phyloP scores from a whole-genome alignment of 1,140 invertebrate species.

The Anadara kagoshimensis region DNA sequence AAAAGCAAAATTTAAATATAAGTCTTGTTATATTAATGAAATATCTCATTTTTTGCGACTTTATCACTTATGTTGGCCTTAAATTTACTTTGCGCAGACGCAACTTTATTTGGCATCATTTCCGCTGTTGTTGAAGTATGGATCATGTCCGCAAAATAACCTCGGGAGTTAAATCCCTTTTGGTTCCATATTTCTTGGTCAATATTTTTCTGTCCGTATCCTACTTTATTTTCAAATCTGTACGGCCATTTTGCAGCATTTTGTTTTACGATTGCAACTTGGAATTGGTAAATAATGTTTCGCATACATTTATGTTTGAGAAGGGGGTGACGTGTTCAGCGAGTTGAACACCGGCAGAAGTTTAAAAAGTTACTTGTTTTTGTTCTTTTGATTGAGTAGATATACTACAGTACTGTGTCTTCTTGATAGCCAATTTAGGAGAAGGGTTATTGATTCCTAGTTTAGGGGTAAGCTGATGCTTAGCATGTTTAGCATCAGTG shows the following conservation, averaged over 20 bases:
- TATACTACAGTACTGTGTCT: too few species aligned
- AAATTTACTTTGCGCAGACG: not conserved
- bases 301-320: too few species aligned
- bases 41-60: not conserved
- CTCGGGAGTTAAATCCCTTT: constrained; percentile 23
- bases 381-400: too few species aligned
- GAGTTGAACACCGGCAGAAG: too few species aligned
- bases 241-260: constrained; percentile 31
- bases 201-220: constrained; percentile 34
- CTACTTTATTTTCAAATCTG: constrained; percentile 44
- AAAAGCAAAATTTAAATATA: too few species aligned
- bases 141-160: constrained; percentile 9
- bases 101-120: not conserved
- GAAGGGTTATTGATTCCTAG: too few species aligned
- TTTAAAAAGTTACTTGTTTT: too few species aligned
- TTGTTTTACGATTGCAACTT: constrained; percentile 45
- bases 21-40: too few species aligned
- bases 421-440: too few species aligned
- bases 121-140: not conserved
- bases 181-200: constrained; percentile 33
- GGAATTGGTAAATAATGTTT: constrained; percentile 45
- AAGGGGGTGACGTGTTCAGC: too few species aligned
- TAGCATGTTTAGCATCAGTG: too few species aligned
- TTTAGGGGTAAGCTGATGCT: too few species aligned
- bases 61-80: not conserved